A percentile compares a stretch with the other conserved stretches of the same genome.
These are phyloP conservation scores for Homarus gammarus DNA, from an alignment of 2,888 invertebrate species.

Conservation along the genomic window DNA sequence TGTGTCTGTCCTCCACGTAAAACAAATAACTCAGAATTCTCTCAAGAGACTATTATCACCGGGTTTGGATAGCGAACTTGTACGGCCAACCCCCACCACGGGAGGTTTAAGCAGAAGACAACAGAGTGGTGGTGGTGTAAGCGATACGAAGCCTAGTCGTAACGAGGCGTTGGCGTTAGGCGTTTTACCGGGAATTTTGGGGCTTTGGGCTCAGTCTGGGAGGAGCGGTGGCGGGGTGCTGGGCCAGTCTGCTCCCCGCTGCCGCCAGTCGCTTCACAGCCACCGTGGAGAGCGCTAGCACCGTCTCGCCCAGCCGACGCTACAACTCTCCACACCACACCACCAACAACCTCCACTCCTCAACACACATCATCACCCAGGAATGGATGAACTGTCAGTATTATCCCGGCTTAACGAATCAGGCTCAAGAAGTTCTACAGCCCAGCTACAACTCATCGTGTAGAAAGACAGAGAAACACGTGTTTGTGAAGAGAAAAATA, in stretches of 20 bases:
- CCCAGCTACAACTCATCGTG: background rate
- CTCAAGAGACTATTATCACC: background rate
- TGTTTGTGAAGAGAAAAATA: no score
- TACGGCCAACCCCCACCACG: background rate
- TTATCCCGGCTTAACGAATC: constrained; percentile 35
- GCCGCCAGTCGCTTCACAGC: background rate
- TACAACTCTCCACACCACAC: background rate
- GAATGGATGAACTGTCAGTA: constrained; percentile 21
- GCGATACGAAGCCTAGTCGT: background rate
- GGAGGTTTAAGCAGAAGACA: background rate
- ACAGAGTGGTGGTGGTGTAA: constrained; percentile 2
- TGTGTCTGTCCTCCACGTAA: background rate
- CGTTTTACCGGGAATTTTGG: background rate
- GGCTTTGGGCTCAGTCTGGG: background rate
- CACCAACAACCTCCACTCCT: background rate
- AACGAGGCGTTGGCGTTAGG: background rate
- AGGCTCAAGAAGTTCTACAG: constrained; percentile 30
- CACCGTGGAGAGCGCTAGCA: background rate
- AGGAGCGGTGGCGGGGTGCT: background rate
- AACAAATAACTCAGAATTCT: background rate
- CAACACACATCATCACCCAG: constrained; percentile 4
- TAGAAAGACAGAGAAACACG: background rate
- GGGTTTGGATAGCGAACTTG: background rate
- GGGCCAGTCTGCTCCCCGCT: background rate
- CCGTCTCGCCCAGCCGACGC: background rate